These are phyloP conservation scores for Tenualosa ilisha DNA, from an alignment of 2,797 vertebrate species.

Conservation along the genomic window DNA sequence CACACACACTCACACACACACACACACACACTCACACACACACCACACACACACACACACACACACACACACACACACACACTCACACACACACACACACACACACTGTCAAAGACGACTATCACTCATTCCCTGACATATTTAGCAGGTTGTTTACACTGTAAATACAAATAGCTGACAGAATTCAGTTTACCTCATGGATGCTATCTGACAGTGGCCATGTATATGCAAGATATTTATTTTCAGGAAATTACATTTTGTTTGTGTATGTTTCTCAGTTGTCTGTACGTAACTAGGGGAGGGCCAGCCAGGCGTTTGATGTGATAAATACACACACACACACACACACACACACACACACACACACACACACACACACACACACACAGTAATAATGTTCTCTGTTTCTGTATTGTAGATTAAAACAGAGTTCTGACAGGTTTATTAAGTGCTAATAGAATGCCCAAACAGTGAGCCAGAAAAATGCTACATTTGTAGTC, in stretches of 20 bases:
- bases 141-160: constrained; percentile 3
- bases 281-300: background rate
- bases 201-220: background rate
- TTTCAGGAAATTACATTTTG: background rate
- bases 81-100: background rate
- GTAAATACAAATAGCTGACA: background rate
- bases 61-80: too few species aligned
- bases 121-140: background rate
- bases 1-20: too few species aligned
- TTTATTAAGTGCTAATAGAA: background rate
- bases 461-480: background rate
- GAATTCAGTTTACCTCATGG: background rate
- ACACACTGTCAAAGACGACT: background rate
- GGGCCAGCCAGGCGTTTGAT: constrained; percentile 4
- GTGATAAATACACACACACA: background rate
- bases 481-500: background rate
- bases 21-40: too few species aligned
- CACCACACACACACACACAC: too few species aligned
- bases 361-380: background rate
- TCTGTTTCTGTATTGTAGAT: background rate
- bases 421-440: background rate
- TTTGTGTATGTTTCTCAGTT: background rate
- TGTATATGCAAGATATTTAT: background rate
- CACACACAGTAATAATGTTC: constrained; percentile 13
- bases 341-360: background rate